Conservation (phyloP, 2,113 vertebrate species). For the Tachysurus vachellii region DNA sequence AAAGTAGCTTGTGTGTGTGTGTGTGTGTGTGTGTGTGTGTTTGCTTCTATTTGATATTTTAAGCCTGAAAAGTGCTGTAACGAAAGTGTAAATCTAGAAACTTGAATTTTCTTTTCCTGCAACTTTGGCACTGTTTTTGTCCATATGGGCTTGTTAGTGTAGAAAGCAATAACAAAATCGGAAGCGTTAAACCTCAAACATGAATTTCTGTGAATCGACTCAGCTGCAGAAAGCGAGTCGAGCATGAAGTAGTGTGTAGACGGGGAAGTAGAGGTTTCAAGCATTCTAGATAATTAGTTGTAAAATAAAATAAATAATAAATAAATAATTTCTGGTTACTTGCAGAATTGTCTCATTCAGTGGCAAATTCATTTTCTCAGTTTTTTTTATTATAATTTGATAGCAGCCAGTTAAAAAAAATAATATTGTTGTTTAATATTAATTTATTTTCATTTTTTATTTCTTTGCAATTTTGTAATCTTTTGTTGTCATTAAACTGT, state of each 20-base stretch:
- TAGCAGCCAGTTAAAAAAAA: not conserved
- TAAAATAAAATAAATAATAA: not conserved
- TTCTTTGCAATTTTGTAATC: too few species aligned
- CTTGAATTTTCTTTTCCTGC: not conserved
- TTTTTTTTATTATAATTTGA: not conserved
- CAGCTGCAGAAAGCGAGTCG: not conserved
- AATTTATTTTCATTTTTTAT: too few species aligned
- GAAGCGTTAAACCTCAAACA: not conserved
- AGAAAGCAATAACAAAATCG: not conserved
- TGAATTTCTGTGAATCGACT: not conserved
- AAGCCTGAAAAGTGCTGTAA: not conserved
- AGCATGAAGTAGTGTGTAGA: not conserved
- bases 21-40: conserved; percentile 2
- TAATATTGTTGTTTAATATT: too few species aligned
- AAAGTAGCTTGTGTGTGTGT: not conserved
- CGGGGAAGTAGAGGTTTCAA: too few species aligned
- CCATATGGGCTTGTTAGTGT: not conserved
- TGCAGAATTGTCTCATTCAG: not conserved
- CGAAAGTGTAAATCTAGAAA: conserved; percentile 7
- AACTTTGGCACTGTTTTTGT: not conserved
- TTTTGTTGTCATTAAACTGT: too few species aligned
- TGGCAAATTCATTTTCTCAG: not conserved
- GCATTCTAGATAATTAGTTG: too few species aligned
- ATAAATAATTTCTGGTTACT: not conserved
- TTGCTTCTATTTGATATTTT: not conserved